Evolutionary conservation across 2,797 vertebrate genomes (phyloP).

Genomic region (Poecilia velifera): DNA sequence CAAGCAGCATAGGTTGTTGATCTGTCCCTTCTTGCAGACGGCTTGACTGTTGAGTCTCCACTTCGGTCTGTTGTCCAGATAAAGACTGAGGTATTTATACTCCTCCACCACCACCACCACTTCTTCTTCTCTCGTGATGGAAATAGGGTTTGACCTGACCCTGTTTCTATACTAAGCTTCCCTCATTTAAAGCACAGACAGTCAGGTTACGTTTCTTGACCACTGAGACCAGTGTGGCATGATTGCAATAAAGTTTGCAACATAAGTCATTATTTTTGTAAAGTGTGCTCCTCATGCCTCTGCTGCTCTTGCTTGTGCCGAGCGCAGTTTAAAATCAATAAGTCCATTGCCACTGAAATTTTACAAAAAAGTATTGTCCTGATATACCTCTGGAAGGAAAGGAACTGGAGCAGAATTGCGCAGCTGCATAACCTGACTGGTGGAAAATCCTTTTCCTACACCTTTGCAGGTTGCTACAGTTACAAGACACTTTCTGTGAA

Average conservation of each 20-base stretch:
- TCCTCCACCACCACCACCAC: too few species aligned
- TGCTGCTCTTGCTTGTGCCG: constrained; percentile 17
- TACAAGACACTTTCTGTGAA: background rate
- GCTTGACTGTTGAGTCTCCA: too few species aligned
- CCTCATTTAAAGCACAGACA: constrained; percentile 3
- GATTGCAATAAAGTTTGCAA: constrained; percentile 27
- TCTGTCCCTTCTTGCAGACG: too few species aligned
- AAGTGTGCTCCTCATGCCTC: constrained; percentile 21
- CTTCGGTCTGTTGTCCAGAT: too few species aligned
- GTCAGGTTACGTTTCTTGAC: constrained; percentile 4
- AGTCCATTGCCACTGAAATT: constrained; percentile 14
- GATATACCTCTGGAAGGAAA: constrained; percentile 6
- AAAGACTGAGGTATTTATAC: too few species aligned
- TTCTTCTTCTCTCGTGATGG: background rate
- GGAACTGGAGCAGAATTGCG: constrained; percentile 3
- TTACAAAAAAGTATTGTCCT: constrained; percentile 19
- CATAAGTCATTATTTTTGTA: constrained; percentile 28
- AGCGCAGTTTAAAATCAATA: constrained; percentile 33
- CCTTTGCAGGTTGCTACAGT: background rate
- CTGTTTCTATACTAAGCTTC: background rate
- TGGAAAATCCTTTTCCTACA: background rate
- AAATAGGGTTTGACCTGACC: too few species aligned
- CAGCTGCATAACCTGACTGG: background rate
- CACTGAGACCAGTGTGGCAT: constrained; percentile 31
- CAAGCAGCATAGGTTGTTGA: too few species aligned